Evolutionary conservation across 2,888 invertebrate species (phyloP).

Genomic region (Phorcus lineatus): DNA sequence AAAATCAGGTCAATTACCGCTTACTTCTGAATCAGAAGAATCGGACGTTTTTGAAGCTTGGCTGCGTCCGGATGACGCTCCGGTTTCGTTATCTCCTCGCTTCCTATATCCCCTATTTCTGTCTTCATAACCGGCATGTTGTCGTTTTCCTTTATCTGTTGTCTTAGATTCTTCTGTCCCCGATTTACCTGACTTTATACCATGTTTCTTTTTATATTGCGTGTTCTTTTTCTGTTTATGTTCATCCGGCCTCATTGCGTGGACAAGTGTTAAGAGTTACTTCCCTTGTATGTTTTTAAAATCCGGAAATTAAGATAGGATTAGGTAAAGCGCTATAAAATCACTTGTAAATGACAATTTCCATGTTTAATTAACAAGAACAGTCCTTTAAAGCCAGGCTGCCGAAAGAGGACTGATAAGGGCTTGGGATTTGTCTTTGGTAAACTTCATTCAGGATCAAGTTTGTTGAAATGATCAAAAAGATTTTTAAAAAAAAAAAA

Average conservation of each 20-base stretch:
- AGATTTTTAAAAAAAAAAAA: no score
- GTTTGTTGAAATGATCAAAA: no score
- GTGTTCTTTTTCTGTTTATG: constrained; percentile 66
- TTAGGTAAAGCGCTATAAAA: no score
- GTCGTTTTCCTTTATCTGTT: constrained; percentile 25
- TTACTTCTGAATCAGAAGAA: background rate
- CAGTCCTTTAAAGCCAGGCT: no score
- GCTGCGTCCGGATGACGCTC: background rate
- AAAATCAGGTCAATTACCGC: background rate
- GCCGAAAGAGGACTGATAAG: no score
- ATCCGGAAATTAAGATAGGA: no score
- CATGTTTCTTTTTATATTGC: constrained; percentile 69
- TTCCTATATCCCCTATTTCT: background rate
- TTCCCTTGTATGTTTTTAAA: no score
- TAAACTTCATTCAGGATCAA: no score
- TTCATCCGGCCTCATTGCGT: constrained; percentile 68
- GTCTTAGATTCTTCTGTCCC: background rate
- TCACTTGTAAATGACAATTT: no score
- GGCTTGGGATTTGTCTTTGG: no score
- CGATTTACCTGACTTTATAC: constrained; percentile 27
- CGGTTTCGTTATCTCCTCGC: background rate
- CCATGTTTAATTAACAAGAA: no score
- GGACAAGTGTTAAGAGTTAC: background rate
- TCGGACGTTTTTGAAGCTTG: background rate
- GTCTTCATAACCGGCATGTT: constrained; percentile 26